Conservation (phyloP, 2,113 vertebrate genomes). For the Riparia riparia region DNA sequence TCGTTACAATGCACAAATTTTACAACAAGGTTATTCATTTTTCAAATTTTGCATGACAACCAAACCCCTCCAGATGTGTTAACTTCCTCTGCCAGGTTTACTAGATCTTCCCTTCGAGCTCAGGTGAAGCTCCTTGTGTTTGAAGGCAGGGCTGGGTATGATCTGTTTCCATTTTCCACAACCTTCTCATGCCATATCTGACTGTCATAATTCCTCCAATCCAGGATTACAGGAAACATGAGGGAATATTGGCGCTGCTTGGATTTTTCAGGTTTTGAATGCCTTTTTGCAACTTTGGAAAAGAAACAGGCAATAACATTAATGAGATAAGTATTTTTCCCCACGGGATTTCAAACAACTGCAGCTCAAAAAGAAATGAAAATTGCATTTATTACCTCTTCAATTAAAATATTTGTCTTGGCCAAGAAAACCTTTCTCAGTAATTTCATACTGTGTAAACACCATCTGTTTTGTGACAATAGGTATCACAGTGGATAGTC, state of each 20-base stretch:
- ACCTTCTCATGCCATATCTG: background rate
- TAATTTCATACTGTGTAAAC: slow-evolving; percentile 9
- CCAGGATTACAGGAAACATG: slow-evolving; percentile 6
- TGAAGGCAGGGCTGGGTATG: background rate
- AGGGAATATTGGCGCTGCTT: background rate
- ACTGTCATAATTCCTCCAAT: background rate
- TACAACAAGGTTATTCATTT: background rate
- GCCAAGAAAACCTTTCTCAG: background rate
- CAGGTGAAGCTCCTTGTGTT: background rate
- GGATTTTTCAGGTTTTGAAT: background rate
- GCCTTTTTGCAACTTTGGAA: background rate
- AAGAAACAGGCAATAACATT: background rate
- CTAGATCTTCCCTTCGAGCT: accelerated
- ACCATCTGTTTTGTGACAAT: background rate
- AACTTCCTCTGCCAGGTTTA: background rate
- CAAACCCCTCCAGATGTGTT: background rate
- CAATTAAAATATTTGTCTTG: slow-evolving; percentile 36
- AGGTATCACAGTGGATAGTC: background rate
- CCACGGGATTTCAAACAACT: background rate
- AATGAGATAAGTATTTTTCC: background rate
- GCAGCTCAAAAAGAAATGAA: background rate
- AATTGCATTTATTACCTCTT: slow-evolving; percentile 14
- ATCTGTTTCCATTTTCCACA: slow-evolving; percentile 15
- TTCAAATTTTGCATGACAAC: background rate
- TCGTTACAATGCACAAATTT: background rate